These are phyloP conservation scores for Sialis lutaria DNA, from an alignment of 2,888 invertebrate genomes.

Conservation along the genomic window DNA sequence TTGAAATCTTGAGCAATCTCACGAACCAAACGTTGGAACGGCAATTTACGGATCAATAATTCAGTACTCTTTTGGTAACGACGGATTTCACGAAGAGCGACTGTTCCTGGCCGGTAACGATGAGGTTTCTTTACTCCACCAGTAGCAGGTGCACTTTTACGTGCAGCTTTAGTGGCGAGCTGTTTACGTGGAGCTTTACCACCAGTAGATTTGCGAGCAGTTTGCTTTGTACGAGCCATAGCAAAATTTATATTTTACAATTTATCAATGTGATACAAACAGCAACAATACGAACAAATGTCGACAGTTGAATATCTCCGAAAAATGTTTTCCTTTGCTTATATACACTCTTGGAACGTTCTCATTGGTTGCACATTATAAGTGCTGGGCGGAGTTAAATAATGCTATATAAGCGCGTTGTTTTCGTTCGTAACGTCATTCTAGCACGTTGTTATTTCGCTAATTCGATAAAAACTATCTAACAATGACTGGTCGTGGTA, in stretches of 20 bases:
- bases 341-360: background rate
- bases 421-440: background rate
- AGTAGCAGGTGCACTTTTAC: no score
- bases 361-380: background rate
- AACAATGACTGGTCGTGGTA: constrained; percentile 49
- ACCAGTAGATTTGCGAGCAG: no score
- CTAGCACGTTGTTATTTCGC: constrained; percentile 11
- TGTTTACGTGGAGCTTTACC: no score
- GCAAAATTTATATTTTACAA: background rate
- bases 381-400: background rate
- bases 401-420: background rate
- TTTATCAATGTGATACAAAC: background rate
- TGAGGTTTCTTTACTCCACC: no score
- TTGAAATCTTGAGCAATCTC: no score
- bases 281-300: constrained; percentile 6
- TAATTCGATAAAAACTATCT: background rate
- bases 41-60: constrained; percentile 40
- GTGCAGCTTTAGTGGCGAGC: no score
- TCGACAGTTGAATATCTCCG: constrained; percentile 12
- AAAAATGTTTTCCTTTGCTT: background rate
- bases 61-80: constrained; percentile 46
- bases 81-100: constrained; percentile 21
- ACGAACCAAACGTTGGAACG: constrained; percentile 19
- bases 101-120: no score
- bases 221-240: background rate